Percentiles rank a stretch among this genome's conserved stretches.
Evolutionary conservation across 2,797 vertebrate genomes (phyloP).

Genomic region (Caiman crocodilus): DNA sequence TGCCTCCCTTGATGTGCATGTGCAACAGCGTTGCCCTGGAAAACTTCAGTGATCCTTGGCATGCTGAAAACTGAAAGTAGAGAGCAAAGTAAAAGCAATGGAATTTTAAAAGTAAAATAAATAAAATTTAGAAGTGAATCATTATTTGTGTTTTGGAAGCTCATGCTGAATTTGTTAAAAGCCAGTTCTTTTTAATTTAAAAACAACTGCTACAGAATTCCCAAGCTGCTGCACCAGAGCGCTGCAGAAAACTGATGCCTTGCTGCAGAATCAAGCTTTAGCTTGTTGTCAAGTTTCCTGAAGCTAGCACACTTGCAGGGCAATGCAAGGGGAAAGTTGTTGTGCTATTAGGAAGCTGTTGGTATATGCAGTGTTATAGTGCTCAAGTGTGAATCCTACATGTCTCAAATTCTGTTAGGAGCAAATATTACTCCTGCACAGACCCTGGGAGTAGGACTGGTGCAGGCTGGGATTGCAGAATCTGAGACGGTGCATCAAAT

Average conservation of each 20-base stretch:
- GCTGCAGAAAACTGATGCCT: neutral
- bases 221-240: neutral
- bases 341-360: neutral
- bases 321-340: neutral
- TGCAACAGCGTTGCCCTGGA: neutral
- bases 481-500: neutral
- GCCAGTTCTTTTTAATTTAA: neutral
- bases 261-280: neutral
- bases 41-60: neutral
- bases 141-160: neutral
- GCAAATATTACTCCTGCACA: neutral
- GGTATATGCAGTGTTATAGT: neutral
- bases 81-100: neutral
- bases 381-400: neutral
- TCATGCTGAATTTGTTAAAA: constrained; percentile 33
- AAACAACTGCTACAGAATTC: constrained; percentile 22
- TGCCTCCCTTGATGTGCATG: neutral
- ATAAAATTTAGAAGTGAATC: neutral
- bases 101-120: neutral
- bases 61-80: constrained; percentile 2
- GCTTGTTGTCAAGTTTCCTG: neutral
- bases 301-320: constrained; percentile 34
- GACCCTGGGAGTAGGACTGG: neutral
- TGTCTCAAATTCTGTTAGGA: neutral
- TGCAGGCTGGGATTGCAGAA: neutral